Base-by-base conservation (phyloP, 2,113 vertebrate genomes). In the Sphaerodactylus townsendi region DNA sequence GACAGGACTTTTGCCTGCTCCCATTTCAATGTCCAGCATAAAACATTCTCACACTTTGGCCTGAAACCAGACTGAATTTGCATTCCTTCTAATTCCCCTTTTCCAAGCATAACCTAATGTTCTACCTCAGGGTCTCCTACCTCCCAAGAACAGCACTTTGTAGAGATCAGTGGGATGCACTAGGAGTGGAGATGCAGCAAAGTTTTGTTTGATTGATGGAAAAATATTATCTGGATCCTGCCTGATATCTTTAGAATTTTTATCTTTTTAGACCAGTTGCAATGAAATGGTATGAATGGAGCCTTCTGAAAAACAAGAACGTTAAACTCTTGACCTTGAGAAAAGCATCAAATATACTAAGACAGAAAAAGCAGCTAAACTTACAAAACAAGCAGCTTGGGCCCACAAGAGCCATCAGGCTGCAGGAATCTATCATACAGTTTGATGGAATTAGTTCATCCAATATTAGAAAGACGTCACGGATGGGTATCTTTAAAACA, bases 351-450 rank as follows among this genome's bases (percentile, higher is more conserved):
- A 72, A 28, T 44, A 8, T 14, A 4, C 37, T 44, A 84, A 82
- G 84, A 11, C 11, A 41, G 44, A 46, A 53, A 77, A 6, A 69
- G 13, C 50, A 50, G 2, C 39, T 83, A 8, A 7, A 82, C 59
- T 85, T 89, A 72, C 48, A 86, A 79, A 91, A 64, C 28, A 66
- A 91, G 5, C 35, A 13, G 66, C 39, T 10, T 2, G 30, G 37
- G 2, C n/a, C 30, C 28, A 39, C 85, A 62, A 85, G 39, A 88
- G 50, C 68, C 53, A 59, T 30, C 23, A 30, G 39, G 62, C n/a
- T 82, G 79, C 77, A 75, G 25, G 48, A 48, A 37, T 75, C 41
- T 28, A 37, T 30, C 23, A 74, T 56, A 44, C 41, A 82, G 59
- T 59, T 0, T 6, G 5, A 50, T 4, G 30, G 69, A 72, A 69